Evolutionary conservation across 2,797 vertebrate species (phyloP).

Genomic region (Loris lydekkerianus): DNA sequence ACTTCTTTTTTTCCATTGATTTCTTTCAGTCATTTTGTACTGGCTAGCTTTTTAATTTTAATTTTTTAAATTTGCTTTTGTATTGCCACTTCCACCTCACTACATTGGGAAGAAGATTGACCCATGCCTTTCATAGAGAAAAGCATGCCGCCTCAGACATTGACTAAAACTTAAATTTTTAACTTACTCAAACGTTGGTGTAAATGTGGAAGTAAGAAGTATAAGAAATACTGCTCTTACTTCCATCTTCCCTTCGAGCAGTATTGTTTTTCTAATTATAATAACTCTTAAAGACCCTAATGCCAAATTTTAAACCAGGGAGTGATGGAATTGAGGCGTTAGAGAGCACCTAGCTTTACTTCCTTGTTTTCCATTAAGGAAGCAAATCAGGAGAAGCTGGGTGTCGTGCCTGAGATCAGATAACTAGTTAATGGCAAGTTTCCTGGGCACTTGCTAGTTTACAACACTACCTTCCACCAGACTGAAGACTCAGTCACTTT

Average conservation of each 20-base stretch:
- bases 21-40: conserved; percentile 42
- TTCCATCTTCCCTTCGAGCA: not conserved
- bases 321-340: not conserved
- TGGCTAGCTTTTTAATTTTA: conserved; percentile 5
- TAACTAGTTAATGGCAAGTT: not conserved
- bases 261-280: not conserved
- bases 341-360: not conserved
- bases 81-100: conserved; percentile 28
- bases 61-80: not conserved
- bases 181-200: not conserved
- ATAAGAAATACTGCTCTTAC: not conserved
- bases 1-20: not conserved
- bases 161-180: not conserved
- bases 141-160: conserved; percentile 15
- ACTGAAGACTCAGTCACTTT: not conserved
- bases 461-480: not conserved
- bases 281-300: not conserved
- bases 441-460: not conserved
- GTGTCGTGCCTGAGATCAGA: not conserved
- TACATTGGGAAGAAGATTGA: not conserved
- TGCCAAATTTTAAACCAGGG: not conserved
- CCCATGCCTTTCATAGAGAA: not conserved
- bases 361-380: not conserved
- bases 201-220: not conserved
- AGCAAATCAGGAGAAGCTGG: not conserved